Evolutionary conservation across 1,140 invertebrate genomes (phyloP).

Genomic region (Zaprionus vittiger): DNA sequence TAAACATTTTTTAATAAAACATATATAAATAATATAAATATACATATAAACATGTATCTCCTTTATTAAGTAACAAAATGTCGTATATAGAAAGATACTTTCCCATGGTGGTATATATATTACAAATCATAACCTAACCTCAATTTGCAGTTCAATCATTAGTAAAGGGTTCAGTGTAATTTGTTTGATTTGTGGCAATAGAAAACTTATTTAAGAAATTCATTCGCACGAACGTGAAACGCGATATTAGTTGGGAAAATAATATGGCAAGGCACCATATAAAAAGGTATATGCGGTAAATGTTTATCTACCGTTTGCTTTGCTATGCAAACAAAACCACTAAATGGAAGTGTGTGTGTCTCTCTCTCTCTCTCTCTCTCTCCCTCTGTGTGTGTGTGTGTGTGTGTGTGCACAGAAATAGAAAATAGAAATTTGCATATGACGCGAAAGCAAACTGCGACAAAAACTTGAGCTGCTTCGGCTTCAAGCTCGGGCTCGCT

Average conservation of each 20-base stretch:
- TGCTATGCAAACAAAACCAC: neutral
- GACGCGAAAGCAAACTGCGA: constrained; percentile 21
- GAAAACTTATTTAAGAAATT: constrained; percentile 5
- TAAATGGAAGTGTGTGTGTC: neutral
- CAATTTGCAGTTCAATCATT: neutral
- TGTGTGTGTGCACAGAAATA: neutral
- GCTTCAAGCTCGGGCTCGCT: neutral
- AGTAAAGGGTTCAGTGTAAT: neutral
- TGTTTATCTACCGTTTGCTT: constrained; percentile 8
- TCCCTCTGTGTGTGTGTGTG: neutral
- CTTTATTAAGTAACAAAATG: too few relatives aligned
- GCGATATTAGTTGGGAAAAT: neutral
- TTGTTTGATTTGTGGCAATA: constrained; percentile 5
- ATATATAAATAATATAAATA: too few relatives aligned
- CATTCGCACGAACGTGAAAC: neutral
- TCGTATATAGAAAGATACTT: too few relatives aligned
- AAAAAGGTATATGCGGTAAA: neutral
- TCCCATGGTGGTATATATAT: neutral
- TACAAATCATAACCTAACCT: neutral
- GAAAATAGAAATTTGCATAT: constrained; percentile 35
- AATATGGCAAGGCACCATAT: neutral
- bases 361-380: neutral
- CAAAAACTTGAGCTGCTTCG: neutral
- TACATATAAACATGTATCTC: too few relatives aligned
- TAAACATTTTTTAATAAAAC: too few relatives aligned